These are phyloP conservation scores for Micrastur ruficollis DNA, from an alignment of 2,797 vertebrate genomes.

Conservation along the genomic window DNA sequence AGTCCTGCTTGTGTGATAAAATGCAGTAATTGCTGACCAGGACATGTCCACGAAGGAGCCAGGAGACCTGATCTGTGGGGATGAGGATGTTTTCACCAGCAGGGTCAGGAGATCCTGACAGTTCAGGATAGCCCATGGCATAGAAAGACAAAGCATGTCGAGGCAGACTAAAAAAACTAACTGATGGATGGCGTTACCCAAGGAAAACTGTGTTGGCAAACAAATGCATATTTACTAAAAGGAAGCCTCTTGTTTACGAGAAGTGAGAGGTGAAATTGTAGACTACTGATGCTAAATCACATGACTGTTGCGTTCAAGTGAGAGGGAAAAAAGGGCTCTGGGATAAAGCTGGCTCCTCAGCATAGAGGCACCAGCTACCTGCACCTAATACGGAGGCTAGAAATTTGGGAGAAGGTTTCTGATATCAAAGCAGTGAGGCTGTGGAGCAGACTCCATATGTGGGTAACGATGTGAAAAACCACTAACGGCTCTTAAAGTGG, in stretches of 20 bases:
- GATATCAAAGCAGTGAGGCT: conserved; percentile 20
- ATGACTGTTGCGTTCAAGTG: not conserved
- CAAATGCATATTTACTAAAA: not conserved
- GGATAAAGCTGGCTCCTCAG: not conserved
- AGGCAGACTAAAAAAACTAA: not conserved
- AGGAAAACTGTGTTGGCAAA: not conserved
- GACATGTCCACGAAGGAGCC: not conserved
- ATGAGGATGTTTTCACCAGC: not conserved
- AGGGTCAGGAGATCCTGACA: conserved; percentile 37
- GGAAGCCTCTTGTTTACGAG: not conserved
- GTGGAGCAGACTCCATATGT: conserved; percentile 24
- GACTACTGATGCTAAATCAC: not conserved
- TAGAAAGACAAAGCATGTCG: not conserved
- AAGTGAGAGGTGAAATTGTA: not conserved
- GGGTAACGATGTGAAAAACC: conserved; percentile 59
- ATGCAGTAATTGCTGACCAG: conserved; percentile 33
- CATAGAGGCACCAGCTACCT: not conserved
- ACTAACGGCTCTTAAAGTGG: conserved; percentile 47
- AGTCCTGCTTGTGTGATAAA: conserved; percentile 40
- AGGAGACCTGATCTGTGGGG: not conserved
- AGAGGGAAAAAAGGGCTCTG: not conserved
- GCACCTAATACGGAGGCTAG: not conserved
- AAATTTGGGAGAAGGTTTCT: conserved; percentile 37
- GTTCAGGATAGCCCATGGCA: not conserved
- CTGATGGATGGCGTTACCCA: not conserved